A percentile compares a stretch with the other conserved stretches of the same genome.
Evolutionary conservation across 2,888 invertebrate genomes (phyloP).

Genomic region (Ichneumon xanthorius): DNA sequence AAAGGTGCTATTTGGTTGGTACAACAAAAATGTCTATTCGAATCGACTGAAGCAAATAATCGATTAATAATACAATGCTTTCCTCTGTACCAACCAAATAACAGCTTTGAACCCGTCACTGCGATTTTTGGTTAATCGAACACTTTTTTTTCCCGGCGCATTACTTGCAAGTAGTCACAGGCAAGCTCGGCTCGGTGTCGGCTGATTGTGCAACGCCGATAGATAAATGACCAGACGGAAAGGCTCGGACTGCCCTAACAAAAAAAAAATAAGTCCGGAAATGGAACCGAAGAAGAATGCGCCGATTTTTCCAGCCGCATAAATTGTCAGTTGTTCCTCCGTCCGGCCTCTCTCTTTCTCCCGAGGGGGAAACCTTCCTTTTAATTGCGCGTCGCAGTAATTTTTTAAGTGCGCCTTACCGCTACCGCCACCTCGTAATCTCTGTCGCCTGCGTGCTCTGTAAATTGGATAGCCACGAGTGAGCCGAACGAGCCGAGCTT

Average conservation of each 20-base stretch:
- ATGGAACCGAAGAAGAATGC: neutral
- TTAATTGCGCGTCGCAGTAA: slow-evolving; percentile 66
- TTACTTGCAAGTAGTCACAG: neutral
- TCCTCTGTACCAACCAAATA: too few species aligned
- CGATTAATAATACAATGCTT: too few species aligned
- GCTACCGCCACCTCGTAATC: slow-evolving; percentile 49
- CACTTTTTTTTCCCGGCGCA: too few species aligned
- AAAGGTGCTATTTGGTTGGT: too few species aligned
- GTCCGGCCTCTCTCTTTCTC: slow-evolving; percentile 35
- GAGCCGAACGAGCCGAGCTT: slow-evolving; percentile 27
- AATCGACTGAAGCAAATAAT: too few species aligned
- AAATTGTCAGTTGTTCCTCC: slow-evolving; percentile 61
- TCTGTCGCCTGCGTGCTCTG: slow-evolving; percentile 49
- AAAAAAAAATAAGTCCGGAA: neutral
- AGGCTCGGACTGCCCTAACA: neutral
- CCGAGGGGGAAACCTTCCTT: slow-evolving; percentile 30
- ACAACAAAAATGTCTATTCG: too few species aligned
- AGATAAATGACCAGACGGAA: slow-evolving; percentile 39
- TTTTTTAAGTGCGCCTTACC: slow-evolving; percentile 63
- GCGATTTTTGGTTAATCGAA: too few species aligned
- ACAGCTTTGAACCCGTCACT: too few species aligned
- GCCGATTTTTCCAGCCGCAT: slow-evolving; percentile 45
- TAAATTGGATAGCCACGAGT: slow-evolving; percentile 58
- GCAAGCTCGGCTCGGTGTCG: neutral
- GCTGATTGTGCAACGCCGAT: slow-evolving; percentile 1